phyloP scores from a whole-genome alignment of 2,113 vertebrate genomes.

The Phodopus roborovskii region DNA sequence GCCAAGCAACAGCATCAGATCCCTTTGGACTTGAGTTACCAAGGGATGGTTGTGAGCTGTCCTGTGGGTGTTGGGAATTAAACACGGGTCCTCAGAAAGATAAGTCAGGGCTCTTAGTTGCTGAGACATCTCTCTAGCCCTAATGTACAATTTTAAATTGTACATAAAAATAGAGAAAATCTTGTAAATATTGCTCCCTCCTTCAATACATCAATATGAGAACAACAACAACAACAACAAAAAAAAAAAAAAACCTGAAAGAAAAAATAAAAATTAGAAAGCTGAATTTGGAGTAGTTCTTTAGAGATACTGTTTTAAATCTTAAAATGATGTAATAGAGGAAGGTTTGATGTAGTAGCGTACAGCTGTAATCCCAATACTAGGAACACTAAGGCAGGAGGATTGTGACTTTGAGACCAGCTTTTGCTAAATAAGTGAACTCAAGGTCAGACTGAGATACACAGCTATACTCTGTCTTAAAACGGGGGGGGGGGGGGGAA shows the following conservation, averaged over 20 bases:
- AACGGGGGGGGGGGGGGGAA: not conserved
- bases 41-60: not conserved
- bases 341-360: not conserved
- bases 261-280: conserved; percentile 51
- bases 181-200: not conserved
- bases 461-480: not conserved
- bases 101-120: not conserved
- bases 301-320: conserved; percentile 22
- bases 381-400: not conserved
- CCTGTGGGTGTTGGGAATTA: not conserved
- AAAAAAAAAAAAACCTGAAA: not conserved
- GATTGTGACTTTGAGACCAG: not conserved
- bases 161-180: conserved; percentile 14
- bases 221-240: not conserved
- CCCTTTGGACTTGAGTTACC: not conserved
- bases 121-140: not conserved
- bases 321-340: not conserved
- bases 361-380: not conserved
- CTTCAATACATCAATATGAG: conserved; percentile 19
- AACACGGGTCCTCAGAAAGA: not conserved
- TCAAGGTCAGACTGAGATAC: not conserved
- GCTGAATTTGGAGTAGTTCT: not conserved
- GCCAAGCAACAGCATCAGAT: not conserved
- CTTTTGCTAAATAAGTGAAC: not conserved
- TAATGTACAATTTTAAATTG: not conserved